Evolutionary conservation across 35 echinoderm and acorn worm genomes (phyloP), one percentile per base, ranked within the genome.

Genomic region (Anneissia japonica): DNA sequence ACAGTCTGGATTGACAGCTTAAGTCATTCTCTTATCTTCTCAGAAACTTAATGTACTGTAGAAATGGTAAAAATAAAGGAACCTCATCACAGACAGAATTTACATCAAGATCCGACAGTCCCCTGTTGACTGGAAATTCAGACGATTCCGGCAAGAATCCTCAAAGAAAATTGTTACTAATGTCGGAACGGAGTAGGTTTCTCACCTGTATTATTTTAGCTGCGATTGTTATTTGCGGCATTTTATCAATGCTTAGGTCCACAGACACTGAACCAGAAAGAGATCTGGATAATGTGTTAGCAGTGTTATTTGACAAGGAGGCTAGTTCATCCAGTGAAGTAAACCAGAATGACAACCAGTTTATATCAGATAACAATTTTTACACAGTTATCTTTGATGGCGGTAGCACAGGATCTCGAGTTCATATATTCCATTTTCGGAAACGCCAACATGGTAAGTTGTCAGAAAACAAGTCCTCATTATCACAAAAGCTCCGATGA

Each of bases 351-450:
- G 51, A 64, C 16, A 7, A 4, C 51, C 1, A 12, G 11, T 9
- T 19, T 19, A n/a, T n/a, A n/a, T 34, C 36, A 75, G 32, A 29
- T 78, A 72, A 9, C 39, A 86, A 97, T 86, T 91, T 93, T 72
- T 97, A 97, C 87, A 91, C 91, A 77, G 91, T 97, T 30, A 97
- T 97, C 85, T 97, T 97, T 91, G 95, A 97, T 88, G 95, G 91
- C 38, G 95, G 95, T 30, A 97, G 95, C 43, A 97, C 95, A 32
- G 95, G 95, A 13, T 85, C 91, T 11, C 87, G 95, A 51, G 88
- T 97, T 32, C 95, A 97, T 86, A 88, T 97, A 46, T 93, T 93
- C 75, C 95, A 97, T 43, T 97, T 97, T 85, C 51, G 74, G 74
- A 86, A 87, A 79, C 29, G 38, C 45, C 46, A 39, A 34, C 43